Conservation (phyloP, 1,140 invertebrate genomes). For the Drosophila hydei region DNA sequence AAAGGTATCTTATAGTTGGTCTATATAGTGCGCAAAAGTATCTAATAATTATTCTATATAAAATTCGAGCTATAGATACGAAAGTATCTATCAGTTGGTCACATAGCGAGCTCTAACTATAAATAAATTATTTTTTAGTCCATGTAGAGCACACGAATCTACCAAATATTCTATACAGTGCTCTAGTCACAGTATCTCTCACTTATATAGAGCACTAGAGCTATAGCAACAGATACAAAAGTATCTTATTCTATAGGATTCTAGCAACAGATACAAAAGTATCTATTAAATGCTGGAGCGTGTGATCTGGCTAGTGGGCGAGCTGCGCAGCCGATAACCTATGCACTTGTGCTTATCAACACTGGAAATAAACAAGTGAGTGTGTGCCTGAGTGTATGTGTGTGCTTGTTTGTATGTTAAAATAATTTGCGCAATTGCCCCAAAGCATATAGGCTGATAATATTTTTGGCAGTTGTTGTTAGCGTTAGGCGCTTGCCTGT, state of each 20-base stretch:
- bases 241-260: no score
- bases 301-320: constrained; percentile 22
- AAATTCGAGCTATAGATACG: neutral
- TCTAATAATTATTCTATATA: no score
- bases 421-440: constrained; percentile 67
- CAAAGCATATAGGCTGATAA: constrained; percentile 39
- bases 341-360: constrained; percentile 54
- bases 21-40: no score
- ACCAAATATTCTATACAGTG: no score
- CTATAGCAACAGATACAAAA: neutral
- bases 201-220: no score
- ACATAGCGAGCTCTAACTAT: no score
- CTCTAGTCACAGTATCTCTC: no score
- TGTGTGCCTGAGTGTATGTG: constrained; percentile 10
- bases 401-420: constrained; percentile 33
- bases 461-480: constrained; percentile 51
- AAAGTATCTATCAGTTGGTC: no score
- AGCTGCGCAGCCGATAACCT: constrained; percentile 58
- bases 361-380: constrained; percentile 29
- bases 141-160: no score
- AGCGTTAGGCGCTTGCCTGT: constrained; percentile 18
- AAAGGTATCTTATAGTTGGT: no score
- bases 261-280: neutral
- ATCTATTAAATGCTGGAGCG: constrained; percentile 1
- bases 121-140: no score